Percentiles rank a stretch among this genome's conserved stretches.
phyloP scores from a whole-genome alignment of 1,140 invertebrate species.

The Anadara kagoshimensis region DNA sequence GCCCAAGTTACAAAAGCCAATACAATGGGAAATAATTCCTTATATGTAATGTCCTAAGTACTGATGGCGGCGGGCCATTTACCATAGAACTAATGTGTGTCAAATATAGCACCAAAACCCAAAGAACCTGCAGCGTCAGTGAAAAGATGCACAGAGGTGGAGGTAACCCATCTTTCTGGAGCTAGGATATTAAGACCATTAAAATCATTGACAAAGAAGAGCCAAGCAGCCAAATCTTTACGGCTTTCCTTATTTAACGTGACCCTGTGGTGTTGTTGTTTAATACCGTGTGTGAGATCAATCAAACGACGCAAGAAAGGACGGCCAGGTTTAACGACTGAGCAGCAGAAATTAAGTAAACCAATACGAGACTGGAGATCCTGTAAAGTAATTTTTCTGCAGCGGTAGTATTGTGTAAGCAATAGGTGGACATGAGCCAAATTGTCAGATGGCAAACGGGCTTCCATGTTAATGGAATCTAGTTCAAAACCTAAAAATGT shows the following conservation, averaged over 20 bases:
- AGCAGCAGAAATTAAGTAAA: conserved; percentile 29
- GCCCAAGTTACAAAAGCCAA: conserved; percentile 19
- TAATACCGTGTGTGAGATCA: background rate
- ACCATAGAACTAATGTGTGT: conserved; percentile 9
- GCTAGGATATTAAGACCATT: conserved; percentile 9
- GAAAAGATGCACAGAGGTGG: background rate
- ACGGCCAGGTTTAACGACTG: background rate
- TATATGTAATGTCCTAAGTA: conserved; percentile 18
- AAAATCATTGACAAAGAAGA: background rate
- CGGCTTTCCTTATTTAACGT: background rate
- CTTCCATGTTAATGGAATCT: conserved; percentile 7
- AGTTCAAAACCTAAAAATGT: conserved; percentile 22
- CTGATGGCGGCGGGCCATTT: background rate
- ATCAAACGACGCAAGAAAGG: background rate
- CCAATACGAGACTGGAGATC: conserved; percentile 24
- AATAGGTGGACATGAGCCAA: background rate
- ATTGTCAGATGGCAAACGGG: conserved; percentile 11
- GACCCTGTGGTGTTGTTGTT: background rate
- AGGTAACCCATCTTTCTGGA: background rate
- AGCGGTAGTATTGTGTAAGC: background rate
- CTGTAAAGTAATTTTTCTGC: conserved; percentile 9
- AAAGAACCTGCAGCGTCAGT: conserved; percentile 18
- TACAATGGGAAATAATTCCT: conserved; percentile 33
- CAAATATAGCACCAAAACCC: conserved; percentile 12
- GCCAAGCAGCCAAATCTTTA: conserved; percentile 6